phyloP scores from a whole-genome alignment of 2,113 vertebrate genomes.

The Mastomys natalensis region DNA sequence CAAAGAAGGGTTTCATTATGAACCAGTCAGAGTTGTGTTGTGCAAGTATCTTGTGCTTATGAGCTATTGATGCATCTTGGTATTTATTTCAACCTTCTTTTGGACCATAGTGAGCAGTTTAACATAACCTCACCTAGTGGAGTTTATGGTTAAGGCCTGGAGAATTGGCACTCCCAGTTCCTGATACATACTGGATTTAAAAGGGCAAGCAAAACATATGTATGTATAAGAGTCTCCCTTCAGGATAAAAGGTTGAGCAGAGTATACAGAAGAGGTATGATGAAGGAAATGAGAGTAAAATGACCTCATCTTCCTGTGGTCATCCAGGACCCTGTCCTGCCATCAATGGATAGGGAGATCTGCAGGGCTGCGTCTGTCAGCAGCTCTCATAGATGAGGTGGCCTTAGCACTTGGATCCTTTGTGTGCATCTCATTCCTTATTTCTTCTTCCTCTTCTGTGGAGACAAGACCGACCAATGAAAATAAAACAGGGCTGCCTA shows the following conservation, averaged over 20 bases:
- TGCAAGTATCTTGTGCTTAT: background rate
- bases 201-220: constrained; percentile 8
- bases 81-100: constrained; percentile 14
- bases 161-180: background rate
- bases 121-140: background rate
- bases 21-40: background rate
- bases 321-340: background rate
- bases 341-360: background rate
- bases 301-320: background rate
- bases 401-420: background rate
- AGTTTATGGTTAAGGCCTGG: background rate
- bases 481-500: background rate
- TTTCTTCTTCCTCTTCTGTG: background rate
- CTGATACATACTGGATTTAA: constrained; percentile 8
- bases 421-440: background rate
- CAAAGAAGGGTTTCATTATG: background rate
- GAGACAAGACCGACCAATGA: constrained; percentile 32
- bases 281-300: constrained; percentile 26
- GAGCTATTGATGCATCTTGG: background rate
- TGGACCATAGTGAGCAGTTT: background rate
- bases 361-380: background rate
- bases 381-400: background rate
- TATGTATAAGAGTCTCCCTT: background rate
- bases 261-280: background rate
- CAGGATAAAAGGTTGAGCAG: background rate